Evolutionary conservation across 2,113 vertebrate genomes (phyloP), one percentile per base, ranked within the genome.

Genomic region (Macquaria australasica): DNA sequence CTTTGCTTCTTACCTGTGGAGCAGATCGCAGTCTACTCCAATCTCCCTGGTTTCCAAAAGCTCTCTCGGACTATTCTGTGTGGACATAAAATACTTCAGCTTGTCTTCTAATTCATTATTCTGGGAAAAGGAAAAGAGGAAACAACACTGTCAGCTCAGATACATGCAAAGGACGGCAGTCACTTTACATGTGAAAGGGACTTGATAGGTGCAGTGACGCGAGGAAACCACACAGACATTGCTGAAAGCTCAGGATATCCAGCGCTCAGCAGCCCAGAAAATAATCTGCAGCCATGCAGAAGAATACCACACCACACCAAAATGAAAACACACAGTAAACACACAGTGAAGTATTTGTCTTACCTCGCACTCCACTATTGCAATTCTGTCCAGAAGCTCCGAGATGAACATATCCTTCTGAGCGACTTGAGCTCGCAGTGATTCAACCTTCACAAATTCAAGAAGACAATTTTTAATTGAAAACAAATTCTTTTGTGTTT

Each of bases 31-130:
- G 87, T 92, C 96, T 73, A 97, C 97, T 90, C 95, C 97, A 39
- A 96, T 89, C 63, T 99, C 98, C 94, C 94, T 97, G 70, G 96
- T 98, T 93, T 97, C 95, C 77, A 90, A 79, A 87, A 73, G 87
- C 37, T 80, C 91, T 60, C 50, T 79, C 4, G 88, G 79, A 16
- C 50, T 91, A 88, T 87, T 96, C 95, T 98, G 94, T 95, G 88
- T 89, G 97, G 97, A 89, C 95, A 96, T 96, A 96, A 98, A 96
- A 94, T 97, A 98, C 94, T 98, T 98, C 95, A 98, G 88, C 91
- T 97, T 98, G 95, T 98, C 98, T 95, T 99, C 98, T 91, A 99
- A 96, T 93, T 99, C 97, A 95, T 98, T 99, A 95, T 99, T 99
- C 98, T 99, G 91, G 90, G 92, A 94, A 94, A 91, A 91, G 89